These are phyloP conservation scores for Platynereis dumerilii DNA, from an alignment of 2,888 invertebrate species.

Conservation along the genomic window DNA sequence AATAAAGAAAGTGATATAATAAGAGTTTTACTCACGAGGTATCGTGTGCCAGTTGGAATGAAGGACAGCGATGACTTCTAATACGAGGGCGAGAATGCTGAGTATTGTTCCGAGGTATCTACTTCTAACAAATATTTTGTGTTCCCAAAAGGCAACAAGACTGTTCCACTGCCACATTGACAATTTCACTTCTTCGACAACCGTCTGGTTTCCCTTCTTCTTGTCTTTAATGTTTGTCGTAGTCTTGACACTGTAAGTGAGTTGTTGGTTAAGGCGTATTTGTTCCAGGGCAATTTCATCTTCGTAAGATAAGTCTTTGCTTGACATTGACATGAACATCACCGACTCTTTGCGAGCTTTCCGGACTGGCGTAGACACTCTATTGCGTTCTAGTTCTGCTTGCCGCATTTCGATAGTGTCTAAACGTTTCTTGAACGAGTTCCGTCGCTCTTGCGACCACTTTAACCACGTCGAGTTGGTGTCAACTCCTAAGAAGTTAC, in stretches of 20 bases:
- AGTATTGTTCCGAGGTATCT: constrained; percentile 52
- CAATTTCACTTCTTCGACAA: constrained; percentile 35
- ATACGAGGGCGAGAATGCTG: constrained; percentile 43
- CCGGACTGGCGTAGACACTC: constrained; percentile 59
- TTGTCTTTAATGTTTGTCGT: constrained; percentile 6
- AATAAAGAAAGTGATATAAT: too few species aligned
- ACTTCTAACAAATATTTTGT: constrained; percentile 50
- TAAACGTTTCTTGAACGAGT: constrained; percentile 50
- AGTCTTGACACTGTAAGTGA: neutral
- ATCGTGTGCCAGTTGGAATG: constrained; percentile 23
- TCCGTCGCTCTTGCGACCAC: constrained; percentile 46
- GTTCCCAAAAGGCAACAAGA: constrained; percentile 58
- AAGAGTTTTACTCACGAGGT: constrained; percentile 11
- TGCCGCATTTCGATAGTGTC: constrained; percentile 50
- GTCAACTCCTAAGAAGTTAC: constrained; percentile 14
- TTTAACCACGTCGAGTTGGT: constrained; percentile 37
- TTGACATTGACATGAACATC: constrained; percentile 38
- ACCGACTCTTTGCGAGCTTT: constrained; percentile 48
- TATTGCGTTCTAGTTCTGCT: constrained; percentile 41
- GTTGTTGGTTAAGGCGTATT: neutral
- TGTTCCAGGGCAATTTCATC: neutral
- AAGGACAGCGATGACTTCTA: constrained; percentile 21
- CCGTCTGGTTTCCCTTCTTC: neutral
- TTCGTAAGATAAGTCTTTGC: constrained; percentile 29
- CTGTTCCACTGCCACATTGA: constrained; percentile 52